Evolutionary conservation across 2,888 invertebrate species (phyloP).

Genomic region (Meiosimyza decipiens): DNA sequence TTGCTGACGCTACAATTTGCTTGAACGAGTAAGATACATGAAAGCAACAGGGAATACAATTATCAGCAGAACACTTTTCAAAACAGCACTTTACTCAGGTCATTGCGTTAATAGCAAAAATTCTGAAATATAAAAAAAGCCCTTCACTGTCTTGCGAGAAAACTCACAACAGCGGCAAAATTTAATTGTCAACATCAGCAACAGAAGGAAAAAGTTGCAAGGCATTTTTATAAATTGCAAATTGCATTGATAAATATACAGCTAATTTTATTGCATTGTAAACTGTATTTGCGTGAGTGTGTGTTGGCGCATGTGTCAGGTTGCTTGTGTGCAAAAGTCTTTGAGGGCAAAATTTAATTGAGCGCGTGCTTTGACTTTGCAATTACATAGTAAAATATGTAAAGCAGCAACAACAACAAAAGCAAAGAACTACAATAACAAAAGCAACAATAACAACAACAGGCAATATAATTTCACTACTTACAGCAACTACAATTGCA

Average conservation of each 20-base stretch:
- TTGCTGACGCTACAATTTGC: no score
- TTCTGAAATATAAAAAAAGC: no score
- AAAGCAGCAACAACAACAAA: conserved; percentile 17
- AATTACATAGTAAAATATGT: conserved; percentile 40
- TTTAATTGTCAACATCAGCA: no score
- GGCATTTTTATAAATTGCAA: background rate
- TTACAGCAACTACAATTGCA: conserved; percentile 10
- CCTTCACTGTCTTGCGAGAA: no score
- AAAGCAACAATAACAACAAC: conserved; percentile 10
- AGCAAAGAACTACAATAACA: background rate
- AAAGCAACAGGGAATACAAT: no score
- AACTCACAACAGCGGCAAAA: no score
- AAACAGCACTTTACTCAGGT: no score
- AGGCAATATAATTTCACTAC: background rate
- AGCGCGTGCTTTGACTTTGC: conserved; percentile 39
- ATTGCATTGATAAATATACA: conserved; percentile 9
- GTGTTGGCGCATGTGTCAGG: background rate
- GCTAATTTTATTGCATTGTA: conserved; percentile 14
- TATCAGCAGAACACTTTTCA: no score
- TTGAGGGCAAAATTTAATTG: conserved; percentile 32
- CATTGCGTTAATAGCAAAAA: no score
- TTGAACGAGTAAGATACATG: no score
- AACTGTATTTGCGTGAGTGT: background rate
- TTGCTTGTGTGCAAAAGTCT: background rate
- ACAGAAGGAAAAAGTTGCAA: no score